These are phyloP conservation scores for Aythya baeri DNA, from an alignment of 2,113 vertebrate genomes.

Conservation along the genomic window DNA sequence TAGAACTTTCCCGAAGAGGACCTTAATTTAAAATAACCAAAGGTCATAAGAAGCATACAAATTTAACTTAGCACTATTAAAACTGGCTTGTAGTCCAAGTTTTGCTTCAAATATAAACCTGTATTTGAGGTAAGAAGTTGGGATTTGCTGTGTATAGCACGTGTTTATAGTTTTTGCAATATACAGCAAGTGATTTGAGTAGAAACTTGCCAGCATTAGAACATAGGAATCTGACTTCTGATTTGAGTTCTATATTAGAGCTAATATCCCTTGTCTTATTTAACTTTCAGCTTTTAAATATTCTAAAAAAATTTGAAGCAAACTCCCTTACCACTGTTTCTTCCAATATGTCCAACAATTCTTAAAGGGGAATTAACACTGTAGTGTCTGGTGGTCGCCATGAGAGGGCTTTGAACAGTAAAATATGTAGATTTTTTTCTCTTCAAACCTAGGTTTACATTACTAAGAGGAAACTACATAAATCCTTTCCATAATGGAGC, in stretches of 20 bases:
- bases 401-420: constrained; percentile 20
- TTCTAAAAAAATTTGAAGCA: background rate
- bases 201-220: background rate
- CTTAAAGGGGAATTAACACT: background rate
- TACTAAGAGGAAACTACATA: constrained; percentile 22
- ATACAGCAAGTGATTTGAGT: background rate
- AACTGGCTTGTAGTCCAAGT: background rate
- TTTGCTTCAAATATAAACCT: background rate
- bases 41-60: background rate
- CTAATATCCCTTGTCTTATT: background rate
- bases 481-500: constrained; percentile 37
- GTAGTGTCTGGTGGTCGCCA: background rate
- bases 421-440: background rate
- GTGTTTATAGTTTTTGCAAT: background rate
- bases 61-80: background rate
- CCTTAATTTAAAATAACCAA: background rate
- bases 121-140: background rate
- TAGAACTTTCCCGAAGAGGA: background rate
- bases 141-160: background rate
- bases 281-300: background rate
- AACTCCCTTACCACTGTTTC: background rate
- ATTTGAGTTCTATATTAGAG: background rate
- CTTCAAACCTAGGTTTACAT: background rate
- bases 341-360: background rate
- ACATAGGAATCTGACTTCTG: background rate